These are phyloP conservation scores for Formica aserva DNA, from an alignment of 2,888 invertebrate genomes.

Conservation along the genomic window DNA sequence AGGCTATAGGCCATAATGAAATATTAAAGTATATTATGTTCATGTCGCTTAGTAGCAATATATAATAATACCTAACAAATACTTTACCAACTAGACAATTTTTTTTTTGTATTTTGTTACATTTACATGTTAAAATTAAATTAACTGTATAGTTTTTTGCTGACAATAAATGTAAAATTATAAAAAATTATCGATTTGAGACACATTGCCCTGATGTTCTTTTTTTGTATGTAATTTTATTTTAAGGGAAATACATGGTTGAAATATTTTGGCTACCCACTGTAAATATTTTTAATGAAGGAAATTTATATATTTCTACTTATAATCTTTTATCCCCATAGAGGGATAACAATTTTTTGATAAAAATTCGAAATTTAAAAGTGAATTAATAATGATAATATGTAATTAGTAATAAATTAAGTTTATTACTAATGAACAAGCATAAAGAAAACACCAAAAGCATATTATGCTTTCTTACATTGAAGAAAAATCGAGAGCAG, in stretches of 20 bases:
- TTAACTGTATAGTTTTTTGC: neutral
- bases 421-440: neutral
- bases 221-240: neutral
- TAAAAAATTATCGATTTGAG: neutral
- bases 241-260: neutral
- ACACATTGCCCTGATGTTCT: neutral
- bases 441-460: slow-evolving; percentile 51
- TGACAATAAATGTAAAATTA: neutral
- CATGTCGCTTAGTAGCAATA: neutral
- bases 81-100: neutral
- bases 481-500: slow-evolving; percentile 66
- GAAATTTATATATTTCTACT: neutral
- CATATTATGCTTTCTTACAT: neutral
- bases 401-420: neutral
- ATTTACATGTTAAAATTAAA: neutral
- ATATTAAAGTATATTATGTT: neutral
- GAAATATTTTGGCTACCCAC: slow-evolving; percentile 30
- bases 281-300: neutral
- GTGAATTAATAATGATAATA: neutral
- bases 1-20: neutral
- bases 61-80: neutral
- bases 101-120: slow-evolving; percentile 4
- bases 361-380: neutral
- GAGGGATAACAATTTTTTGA: neutral
- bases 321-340: neutral